Percentiles rank a stretch among this genome's conserved stretches.
phyloP scores from a whole-genome alignment of 2,888 invertebrate genomes.

The Agonopterix heracliana region DNA sequence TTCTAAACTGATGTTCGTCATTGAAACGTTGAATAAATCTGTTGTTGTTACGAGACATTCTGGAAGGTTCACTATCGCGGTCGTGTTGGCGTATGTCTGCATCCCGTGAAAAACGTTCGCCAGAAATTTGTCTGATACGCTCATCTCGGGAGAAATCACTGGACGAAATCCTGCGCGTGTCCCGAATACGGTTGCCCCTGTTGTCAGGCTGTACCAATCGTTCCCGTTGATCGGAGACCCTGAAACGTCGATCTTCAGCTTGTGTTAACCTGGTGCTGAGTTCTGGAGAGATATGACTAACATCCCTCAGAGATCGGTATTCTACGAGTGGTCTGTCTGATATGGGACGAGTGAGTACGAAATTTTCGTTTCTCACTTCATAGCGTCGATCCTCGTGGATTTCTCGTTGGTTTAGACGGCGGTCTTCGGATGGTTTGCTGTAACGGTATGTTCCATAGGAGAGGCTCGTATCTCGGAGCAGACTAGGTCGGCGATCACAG shows the following conservation, averaged over 20 bases:
- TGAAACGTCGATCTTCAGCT: neutral
- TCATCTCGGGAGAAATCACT: constrained; percentile 2
- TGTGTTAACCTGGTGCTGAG: neutral
- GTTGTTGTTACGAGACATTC: neutral
- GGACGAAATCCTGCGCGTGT: constrained; percentile 1
- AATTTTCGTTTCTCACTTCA: constrained; percentile 17
- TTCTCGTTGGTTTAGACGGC: constrained; percentile 15
- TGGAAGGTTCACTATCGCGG: neutral
- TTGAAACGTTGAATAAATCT: neutral
- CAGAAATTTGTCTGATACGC: constrained; percentile 5
- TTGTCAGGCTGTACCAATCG: neutral
- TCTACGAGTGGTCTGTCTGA: neutral
- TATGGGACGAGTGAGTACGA: neutral
- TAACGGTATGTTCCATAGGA: constrained; percentile 25
- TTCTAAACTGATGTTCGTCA: constrained; percentile 1
- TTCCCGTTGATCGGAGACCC: neutral
- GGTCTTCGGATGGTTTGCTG: constrained; percentile 18
- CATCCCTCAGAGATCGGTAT: neutral
- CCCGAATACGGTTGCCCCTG: constrained; percentile 1
- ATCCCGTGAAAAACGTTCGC: constrained; percentile 3
- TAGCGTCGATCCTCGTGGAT: constrained; percentile 24
- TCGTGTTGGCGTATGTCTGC: constrained; percentile 7
- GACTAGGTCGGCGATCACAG: constrained; percentile 33
- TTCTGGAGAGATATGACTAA: neutral
- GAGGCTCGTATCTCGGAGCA: constrained; percentile 28